Base-by-base conservation (phyloP, 2,888 invertebrate species). In the Cosmorhoe ocellata region DNA sequence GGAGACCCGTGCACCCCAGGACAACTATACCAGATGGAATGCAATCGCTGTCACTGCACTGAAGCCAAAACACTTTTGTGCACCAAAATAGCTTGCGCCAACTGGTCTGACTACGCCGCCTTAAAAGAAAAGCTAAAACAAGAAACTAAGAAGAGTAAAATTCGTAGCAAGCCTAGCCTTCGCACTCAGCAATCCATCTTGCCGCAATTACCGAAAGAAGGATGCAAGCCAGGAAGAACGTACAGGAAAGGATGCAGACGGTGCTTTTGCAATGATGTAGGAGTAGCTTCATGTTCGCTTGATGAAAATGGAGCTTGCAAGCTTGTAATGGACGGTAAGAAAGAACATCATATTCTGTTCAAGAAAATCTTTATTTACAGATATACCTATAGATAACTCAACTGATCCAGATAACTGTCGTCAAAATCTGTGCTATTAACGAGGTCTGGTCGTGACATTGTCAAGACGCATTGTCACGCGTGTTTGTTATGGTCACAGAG, bases 21-120 rank as follows among this genome's bases (percentile, higher is more conserved):
- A 0, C 61, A 67, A 28, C 13, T 57, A 2, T 89, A 89, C 52
- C 73, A 56, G 47, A 62, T 75, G 56, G 72, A 71, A 0, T 90
- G 89, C 55, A 89, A 90, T 39, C 76, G 70, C 0, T 90, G 89
- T 14, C 63, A 64, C 1, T 90, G 89, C 39, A 69, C 64, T 0
- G 28, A 37, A 0, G 48, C 66, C 0, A 65, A 71, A 1, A 37
- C 52, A 0, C 59, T 87, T 0, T 22, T 81, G 7, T 92, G 92
- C 60, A 84, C 87, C 0, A 80, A 84, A 57, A 79, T 76, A 61
- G 74, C 70, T 0, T 91, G 91, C 31, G 12, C 74, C 12, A 33
- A 37, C 5, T 45, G 63, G 43, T 32, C 44, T 27, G 41, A 34
- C 13, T 37, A 32, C 13, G n/a, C 12, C 4, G 22, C 11, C 10